Evolutionary conservation across 1,140 invertebrate genomes (phyloP).

Genomic region (Oedothorax gibbosus): DNA sequence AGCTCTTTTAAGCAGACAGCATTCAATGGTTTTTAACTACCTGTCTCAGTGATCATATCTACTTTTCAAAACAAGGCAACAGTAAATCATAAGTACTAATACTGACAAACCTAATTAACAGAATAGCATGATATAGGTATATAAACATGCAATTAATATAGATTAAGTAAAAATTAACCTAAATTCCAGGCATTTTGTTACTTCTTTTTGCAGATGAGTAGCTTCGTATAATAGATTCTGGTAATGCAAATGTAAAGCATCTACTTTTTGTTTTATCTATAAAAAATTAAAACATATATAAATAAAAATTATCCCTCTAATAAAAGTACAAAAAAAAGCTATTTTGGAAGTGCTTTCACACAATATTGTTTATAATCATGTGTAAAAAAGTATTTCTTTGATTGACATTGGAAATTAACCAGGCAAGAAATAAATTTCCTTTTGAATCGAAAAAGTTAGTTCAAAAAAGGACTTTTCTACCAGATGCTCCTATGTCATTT

Average conservation of each 20-base stretch:
- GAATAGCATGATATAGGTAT: not conserved
- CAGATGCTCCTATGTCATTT: too few relatives aligned
- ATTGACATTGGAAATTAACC: not conserved
- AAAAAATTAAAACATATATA: slow-evolving; percentile 41
- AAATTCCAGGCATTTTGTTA: slow-evolving; percentile 92
- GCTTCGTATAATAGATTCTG: slow-evolving; percentile 97
- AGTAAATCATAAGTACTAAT: too few relatives aligned
- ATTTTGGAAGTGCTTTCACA: not conserved
- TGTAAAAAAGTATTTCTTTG: not conserved
- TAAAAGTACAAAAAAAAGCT: not conserved
- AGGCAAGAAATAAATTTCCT: not conserved
- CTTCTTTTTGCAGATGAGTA: slow-evolving; percentile 92
- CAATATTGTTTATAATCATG: not conserved
- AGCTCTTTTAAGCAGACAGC: too few relatives aligned
- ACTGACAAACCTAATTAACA: not conserved
- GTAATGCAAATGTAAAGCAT: slow-evolving; percentile 88
- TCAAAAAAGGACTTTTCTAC: too few relatives aligned
- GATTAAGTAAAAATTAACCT: slow-evolving; percentile 74
- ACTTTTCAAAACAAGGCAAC: too few relatives aligned
- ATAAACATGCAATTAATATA: not conserved
- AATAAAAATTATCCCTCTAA: not conserved
- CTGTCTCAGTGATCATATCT: too few relatives aligned
- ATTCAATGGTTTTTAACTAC: too few relatives aligned
- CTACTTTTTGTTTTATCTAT: slow-evolving; percentile 85
- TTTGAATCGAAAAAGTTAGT: too few relatives aligned